Evolutionary conservation across 1,140 invertebrate species (phyloP).

Genomic region (Drosophila paulistorum): DNA sequence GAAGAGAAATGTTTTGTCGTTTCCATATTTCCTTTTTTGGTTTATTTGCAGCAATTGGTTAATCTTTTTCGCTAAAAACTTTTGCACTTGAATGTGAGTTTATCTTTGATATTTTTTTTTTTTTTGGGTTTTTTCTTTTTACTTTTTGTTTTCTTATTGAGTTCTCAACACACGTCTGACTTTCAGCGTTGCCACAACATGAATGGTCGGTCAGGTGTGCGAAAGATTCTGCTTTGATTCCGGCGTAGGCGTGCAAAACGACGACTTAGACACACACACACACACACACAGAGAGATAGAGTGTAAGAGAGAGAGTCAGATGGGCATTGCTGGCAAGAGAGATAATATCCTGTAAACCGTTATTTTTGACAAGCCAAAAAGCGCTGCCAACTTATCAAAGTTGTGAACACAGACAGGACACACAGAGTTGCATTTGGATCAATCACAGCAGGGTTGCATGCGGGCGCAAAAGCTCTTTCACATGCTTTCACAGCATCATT

Average conservation of each 20-base stretch:
- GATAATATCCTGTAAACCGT: conserved; percentile 59
- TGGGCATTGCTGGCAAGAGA: conserved; percentile 6
- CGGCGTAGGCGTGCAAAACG: conserved; percentile 52
- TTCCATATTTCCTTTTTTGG: neutral
- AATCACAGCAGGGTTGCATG: conserved; percentile 61
- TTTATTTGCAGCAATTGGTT: conserved; percentile 1
- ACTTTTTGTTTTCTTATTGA: conserved; percentile 20
- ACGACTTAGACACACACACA: neutral
- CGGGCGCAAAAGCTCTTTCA: conserved; percentile 58
- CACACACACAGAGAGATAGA: conserved; percentile 17
- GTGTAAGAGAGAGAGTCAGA: neutral
- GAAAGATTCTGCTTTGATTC: conserved; percentile 50
- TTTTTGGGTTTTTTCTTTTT: neutral
- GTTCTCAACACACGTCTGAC: conserved; percentile 78
- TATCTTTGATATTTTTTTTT: neutral
- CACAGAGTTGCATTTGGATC: conserved; percentile 52
- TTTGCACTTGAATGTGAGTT: conserved; percentile 52
- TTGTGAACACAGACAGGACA: neutral
- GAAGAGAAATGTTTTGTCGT: neutral
- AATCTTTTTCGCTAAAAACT: conserved; percentile 33
- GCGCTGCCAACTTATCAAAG: conserved; percentile 53
- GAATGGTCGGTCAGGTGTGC: conserved; percentile 74
- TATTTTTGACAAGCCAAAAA: conserved; percentile 37
- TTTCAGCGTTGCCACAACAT: conserved; percentile 78
- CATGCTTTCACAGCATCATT: conserved; percentile 21